Percentiles rank a stretch among this genome's conserved stretches.
Conservation (phyloP, 2,113 vertebrate species). For the Platichthys flesus region DNA sequence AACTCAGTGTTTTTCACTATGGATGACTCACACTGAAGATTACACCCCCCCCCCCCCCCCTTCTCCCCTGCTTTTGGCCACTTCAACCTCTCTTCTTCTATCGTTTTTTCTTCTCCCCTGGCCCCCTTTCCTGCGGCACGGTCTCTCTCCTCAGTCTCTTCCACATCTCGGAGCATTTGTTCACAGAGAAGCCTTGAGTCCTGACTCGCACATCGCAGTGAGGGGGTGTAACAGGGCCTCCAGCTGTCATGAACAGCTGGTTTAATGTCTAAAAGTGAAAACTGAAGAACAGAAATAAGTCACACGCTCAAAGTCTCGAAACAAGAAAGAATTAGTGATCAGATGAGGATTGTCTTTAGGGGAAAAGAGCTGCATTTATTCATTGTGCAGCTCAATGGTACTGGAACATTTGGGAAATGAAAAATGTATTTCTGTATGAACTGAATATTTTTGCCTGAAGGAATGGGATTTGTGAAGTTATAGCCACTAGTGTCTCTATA, state of each 20-base stretch:
- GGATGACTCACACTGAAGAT: conserved; percentile 62
- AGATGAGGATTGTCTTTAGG: not conserved
- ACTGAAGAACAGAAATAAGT: conserved; percentile 4
- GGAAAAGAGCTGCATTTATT: not conserved
- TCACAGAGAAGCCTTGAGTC: conserved; percentile 9
- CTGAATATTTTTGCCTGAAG: not conserved
- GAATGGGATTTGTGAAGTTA: not conserved
- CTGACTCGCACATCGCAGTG: not conserved
- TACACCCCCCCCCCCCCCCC: conserved; percentile 1
- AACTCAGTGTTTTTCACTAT: conserved; percentile 45
- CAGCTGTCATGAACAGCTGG: conserved; percentile 19
- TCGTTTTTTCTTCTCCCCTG: not conserved
- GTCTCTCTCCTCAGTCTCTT: not conserved
- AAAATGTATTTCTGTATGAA: not conserved
- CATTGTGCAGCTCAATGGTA: not conserved
- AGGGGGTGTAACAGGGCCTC: conserved; percentile 1
- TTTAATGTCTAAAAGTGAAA: conserved; percentile 30
- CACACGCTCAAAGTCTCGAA: not conserved
- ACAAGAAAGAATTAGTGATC: not conserved
- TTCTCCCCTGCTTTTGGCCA: conserved; percentile 1
- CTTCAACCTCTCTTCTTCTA: not conserved
- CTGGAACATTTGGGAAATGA: not conserved
- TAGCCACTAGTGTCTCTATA: not conserved
- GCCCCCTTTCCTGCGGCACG: not conserved
- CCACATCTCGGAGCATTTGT: not conserved